phyloP scores from a whole-genome alignment of 2,113 vertebrate species.

The Dryoscopus gambensis region DNA sequence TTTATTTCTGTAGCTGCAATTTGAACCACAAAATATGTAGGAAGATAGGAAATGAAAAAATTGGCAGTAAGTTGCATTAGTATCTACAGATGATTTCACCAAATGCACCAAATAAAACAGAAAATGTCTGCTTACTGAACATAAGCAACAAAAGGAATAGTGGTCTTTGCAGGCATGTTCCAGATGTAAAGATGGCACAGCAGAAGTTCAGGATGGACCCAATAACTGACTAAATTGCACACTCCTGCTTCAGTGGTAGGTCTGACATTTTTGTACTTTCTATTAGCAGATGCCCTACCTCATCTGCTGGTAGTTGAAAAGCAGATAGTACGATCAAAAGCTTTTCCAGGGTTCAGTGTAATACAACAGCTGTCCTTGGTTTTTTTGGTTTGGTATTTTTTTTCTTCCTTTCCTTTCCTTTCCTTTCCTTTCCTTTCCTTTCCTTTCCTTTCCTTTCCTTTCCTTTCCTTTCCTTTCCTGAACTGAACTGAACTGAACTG shows the following conservation, averaged over 20 bases:
- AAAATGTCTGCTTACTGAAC: background rate
- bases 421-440: background rate
- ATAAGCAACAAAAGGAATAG: background rate
- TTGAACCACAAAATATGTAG: background rate
- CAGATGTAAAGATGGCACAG: background rate
- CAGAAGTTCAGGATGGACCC: background rate
- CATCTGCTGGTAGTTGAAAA: background rate
- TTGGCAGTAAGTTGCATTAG: background rate
- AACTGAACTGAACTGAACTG: no score
- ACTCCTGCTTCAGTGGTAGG: background rate
- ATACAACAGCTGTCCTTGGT: background rate
- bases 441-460: no score
- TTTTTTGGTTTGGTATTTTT: background rate
- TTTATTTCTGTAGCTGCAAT: background rate
- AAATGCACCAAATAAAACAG: background rate
- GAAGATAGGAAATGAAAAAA: background rate
- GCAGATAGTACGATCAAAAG: background rate
- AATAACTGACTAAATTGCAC: background rate
- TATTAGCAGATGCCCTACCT: background rate
- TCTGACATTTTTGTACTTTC: background rate
- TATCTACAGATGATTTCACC: background rate
- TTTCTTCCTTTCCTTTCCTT: no score
- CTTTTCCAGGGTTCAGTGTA: background rate
- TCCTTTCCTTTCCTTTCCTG: no score
- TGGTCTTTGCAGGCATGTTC: background rate